Evolutionary conservation across 2,113 vertebrate species (phyloP), one percentile per base, ranked within the genome.

Genomic region (Microtus oregoni): DNA sequence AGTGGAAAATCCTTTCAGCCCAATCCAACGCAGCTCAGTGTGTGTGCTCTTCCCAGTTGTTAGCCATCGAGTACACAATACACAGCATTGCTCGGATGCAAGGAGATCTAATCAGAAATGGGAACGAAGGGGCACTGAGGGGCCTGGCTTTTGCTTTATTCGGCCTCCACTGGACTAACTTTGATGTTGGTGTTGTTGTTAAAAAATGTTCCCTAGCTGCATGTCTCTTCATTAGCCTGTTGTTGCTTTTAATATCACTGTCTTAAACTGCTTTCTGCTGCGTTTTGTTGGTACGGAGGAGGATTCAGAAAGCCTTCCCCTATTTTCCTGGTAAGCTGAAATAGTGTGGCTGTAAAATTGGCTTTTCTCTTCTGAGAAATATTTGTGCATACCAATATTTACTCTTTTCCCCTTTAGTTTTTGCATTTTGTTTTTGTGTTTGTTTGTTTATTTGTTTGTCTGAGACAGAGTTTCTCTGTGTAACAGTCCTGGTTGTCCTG

Each of bases 341-440:
- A 55, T 9, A 82, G 19, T 52, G 72, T 9, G n/a, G 6, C 7
- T 52, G 10, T 68, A n/a, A 92, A 90, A 91, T 1, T 44, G 67
- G 19, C 17, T 77, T 96, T 95, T 96, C 30, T 1, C 20, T 50
- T 76, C 94, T 94, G 15, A 58, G 72, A 88, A 95, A 79, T 32
- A 44, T 4, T 85, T 86, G 38, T 19, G 86, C 17, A 79, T 61
- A 50, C 13, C 52, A 85, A 70, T 76, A 24, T 52, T 55, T 41
- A 88, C 41, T 70, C 6, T 20, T 47, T 26, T 38, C 79, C 63
- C n/a, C 50, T 20, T 58, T 17, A n/a, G n/a, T n/a, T 58, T 58
- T 20, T 58, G 58, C 58, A 58, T 58, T 58, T n/a, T 58, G 55
- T 58, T 58, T 58, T 58, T 58, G 55, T 58, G 15, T 55, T 55